Conservation (phyloP, 2,113 vertebrate species). For the Polypterus bichir region DNA sequence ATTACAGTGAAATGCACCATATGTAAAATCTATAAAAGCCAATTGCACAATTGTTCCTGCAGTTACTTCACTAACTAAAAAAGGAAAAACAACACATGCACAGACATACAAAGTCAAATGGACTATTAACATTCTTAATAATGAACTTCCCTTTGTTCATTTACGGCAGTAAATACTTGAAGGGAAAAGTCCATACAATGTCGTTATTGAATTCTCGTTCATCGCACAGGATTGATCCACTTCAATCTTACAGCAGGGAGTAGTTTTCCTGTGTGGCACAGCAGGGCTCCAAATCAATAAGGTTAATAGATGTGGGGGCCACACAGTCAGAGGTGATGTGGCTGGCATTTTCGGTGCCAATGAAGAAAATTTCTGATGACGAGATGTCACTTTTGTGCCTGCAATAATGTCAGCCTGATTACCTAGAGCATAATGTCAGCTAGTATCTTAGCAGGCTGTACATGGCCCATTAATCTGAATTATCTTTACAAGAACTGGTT, state of each 20-base stretch:
- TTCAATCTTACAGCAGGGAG: slow-evolving; percentile 73
- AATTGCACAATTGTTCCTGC: no score
- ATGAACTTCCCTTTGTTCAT: slow-evolving; percentile 35
- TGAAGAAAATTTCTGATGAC: slow-evolving; percentile 83
- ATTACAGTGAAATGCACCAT: slow-evolving; percentile 16
- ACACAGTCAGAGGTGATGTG: slow-evolving; percentile 78
- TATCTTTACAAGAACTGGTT: slow-evolving; percentile 62
- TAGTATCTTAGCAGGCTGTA: slow-evolving; percentile 45
- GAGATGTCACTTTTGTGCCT: slow-evolving; percentile 69
- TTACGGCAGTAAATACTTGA: slow-evolving; percentile 46
- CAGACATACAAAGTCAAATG: not conserved
- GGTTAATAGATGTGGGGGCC: slow-evolving; percentile 88
- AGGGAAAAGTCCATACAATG: slow-evolving; percentile 38
- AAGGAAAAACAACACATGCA: slow-evolving; percentile 6
- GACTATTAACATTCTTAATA: slow-evolving; percentile 23
- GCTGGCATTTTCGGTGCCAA: slow-evolving; percentile 80
- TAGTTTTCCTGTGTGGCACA: slow-evolving; percentile 72
- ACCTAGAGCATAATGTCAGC: slow-evolving; percentile 51
- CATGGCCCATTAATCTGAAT: slow-evolving; percentile 69
- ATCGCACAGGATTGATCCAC: slow-evolving; percentile 80
- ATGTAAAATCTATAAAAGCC: not conserved
- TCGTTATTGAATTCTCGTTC: slow-evolving; percentile 78
- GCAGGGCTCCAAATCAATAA: slow-evolving; percentile 83
- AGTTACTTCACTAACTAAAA: not conserved
- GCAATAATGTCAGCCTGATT: slow-evolving; percentile 75